A percentile compares a stretch with the other conserved stretches of the same genome.
Evolutionary conservation across 2,888 invertebrate species (phyloP).

Genomic region (Caenorhabditis japonica): DNA sequence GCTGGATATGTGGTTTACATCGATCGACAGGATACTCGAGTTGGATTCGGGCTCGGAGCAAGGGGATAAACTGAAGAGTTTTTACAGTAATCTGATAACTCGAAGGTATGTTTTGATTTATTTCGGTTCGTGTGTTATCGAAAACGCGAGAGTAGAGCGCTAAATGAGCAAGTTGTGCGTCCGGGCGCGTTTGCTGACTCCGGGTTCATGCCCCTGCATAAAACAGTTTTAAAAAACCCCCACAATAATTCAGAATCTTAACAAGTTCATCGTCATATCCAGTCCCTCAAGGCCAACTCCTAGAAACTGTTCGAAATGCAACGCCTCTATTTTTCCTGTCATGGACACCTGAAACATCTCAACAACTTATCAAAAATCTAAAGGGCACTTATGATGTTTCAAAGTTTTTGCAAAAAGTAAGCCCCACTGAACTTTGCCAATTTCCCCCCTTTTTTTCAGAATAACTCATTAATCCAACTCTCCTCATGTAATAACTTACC

Average conservation of each 20-base stretch:
- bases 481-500: neutral
- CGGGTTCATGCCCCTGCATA: no score
- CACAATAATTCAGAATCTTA: constrained; percentile 6
- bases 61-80: neutral
- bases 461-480: neutral
- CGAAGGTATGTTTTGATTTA: neutral
- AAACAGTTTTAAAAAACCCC: no score
- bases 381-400: no score
- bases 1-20: constrained; percentile 10
- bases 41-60: neutral
- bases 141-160: no score
- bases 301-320: constrained; percentile 12
- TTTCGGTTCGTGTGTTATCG: no score
- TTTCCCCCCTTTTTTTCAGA: neutral
- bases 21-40: neutral
- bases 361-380: no score
- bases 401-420: no score
- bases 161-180: no score
- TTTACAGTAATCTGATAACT: neutral
- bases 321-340: constrained; percentile 4
- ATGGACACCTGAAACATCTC: no score
- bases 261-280: neutral
- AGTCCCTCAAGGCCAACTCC: constrained; percentile 1
- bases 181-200: no score
- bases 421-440: neutral